These are phyloP conservation scores for Theonella swinhoei DNA, from an alignment of 37 sponge, comb jelly and placozoan genomes.

Conservation along the genomic window DNA sequence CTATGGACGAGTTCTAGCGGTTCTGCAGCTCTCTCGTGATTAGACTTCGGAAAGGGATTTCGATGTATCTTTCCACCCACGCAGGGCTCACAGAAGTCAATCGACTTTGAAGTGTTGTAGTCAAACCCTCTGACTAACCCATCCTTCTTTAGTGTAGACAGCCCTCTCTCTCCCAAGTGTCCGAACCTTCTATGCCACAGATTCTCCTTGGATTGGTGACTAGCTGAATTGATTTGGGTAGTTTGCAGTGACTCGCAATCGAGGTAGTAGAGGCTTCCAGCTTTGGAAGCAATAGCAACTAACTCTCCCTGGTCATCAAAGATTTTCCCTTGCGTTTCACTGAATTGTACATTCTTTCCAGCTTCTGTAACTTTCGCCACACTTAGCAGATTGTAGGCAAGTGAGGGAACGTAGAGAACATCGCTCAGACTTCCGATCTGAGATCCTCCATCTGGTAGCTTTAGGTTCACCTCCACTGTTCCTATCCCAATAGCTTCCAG, in stretches of 20 bases:
- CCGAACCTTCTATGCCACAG: slow-evolving; percentile 68
- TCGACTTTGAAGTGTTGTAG: slow-evolving; percentile 21
- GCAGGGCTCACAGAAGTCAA: slow-evolving; percentile 36
- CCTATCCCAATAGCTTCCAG: slow-evolving; percentile 38
- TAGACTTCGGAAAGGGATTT: too few relatives aligned
- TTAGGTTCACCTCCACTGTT: slow-evolving; percentile 31
- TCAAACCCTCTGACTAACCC: slow-evolving; percentile 54
- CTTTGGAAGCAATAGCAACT: slow-evolving; percentile 35
- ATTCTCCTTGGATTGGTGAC: slow-evolving; percentile 16
- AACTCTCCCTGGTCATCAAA: slow-evolving; percentile 12
- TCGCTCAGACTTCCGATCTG: slow-evolving; percentile 17
- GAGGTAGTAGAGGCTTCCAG: slow-evolving; percentile 39
- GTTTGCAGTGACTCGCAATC: slow-evolving; percentile 21
- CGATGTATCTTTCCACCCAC: slow-evolving; percentile 20
- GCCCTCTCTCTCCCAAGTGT: slow-evolving; percentile 33
- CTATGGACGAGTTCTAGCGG: slow-evolving; percentile 51
- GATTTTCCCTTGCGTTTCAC: slow-evolving; percentile 22
- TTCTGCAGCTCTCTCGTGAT: slow-evolving; percentile 28
- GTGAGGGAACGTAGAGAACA: slow-evolving; percentile 62
- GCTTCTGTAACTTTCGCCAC: slow-evolving; percentile 43
- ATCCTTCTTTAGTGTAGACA: slow-evolving; percentile 33
- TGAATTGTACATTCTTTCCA: slow-evolving; percentile 39
- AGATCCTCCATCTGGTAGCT: slow-evolving; percentile 23
- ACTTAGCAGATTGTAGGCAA: slow-evolving; percentile 58
- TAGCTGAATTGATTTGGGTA: not conserved